Percentiles rank a stretch among this genome's conserved stretches.
Conservation (phyloP, 2,888 invertebrate species). For the Seladonia tumulorum region DNA sequence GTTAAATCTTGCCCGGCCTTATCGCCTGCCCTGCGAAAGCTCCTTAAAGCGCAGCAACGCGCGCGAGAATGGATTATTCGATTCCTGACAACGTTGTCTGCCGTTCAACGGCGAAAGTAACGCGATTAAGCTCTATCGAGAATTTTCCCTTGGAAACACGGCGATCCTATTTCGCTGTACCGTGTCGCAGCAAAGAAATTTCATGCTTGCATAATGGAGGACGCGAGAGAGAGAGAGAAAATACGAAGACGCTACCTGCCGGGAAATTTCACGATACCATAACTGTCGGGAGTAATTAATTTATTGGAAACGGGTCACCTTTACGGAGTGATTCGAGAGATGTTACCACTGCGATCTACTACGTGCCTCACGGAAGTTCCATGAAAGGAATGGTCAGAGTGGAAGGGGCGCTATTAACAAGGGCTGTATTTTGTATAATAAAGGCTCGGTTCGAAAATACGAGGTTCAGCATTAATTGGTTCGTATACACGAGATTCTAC, state of each 20-base stretch:
- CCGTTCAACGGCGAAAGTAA: neutral
- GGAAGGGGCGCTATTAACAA: neutral
- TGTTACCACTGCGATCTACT: no score
- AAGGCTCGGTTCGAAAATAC: no score
- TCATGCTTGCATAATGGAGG: no score
- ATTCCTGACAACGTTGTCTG: neutral
- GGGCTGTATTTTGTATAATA: neutral
- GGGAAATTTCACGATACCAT: no score
- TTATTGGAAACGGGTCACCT: no score
- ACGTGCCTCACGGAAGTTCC: no score
- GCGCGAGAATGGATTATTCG: neutral
- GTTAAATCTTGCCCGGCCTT: neutral
- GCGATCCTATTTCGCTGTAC: neutral
- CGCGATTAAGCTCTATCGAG: neutral
- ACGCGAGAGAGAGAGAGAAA: no score
- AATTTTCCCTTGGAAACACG: neutral
- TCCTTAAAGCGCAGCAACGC: neutral
- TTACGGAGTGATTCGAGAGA: no score
- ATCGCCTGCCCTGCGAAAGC: neutral
- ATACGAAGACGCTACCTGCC: no score
- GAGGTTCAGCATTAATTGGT: neutral
- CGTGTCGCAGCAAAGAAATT: no score
- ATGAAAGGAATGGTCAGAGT: no score
- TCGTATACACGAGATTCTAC: neutral
- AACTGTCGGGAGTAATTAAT: no score